phyloP scores from a whole-genome alignment of 2,888 invertebrate species.

The Lissocephala sabroskyi region DNA sequence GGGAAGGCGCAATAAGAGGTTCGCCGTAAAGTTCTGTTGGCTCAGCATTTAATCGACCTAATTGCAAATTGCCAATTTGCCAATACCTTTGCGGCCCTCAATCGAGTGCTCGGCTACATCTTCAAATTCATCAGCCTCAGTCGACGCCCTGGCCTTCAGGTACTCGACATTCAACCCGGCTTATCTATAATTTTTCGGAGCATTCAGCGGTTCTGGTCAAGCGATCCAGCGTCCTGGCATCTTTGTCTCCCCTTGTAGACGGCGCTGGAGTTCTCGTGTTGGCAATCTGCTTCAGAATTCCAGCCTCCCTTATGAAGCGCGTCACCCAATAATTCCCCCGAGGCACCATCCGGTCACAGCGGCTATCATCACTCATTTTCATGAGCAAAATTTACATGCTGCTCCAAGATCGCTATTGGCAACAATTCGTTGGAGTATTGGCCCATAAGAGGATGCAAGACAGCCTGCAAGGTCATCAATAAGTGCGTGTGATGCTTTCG shows the following conservation, averaged over 20 bases:
- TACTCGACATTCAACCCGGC: neutral
- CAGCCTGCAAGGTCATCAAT: neutral
- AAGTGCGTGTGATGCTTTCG: slow-evolving; percentile 9
- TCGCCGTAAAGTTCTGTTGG: neutral
- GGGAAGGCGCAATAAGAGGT: neutral
- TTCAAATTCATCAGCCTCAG: slow-evolving; percentile 1
- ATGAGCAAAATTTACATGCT: slow-evolving; percentile 6
- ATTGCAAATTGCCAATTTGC: neutral
- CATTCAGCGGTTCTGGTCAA: neutral
- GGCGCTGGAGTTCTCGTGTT: slow-evolving; percentile 5
- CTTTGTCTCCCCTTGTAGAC: neutral
- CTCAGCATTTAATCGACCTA: neutral
- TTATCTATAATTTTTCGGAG: neutral
- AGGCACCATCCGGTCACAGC: slow-evolving; percentile 7
- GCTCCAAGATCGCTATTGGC: slow-evolving; percentile 2
- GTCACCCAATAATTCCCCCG: slow-evolving; percentile 14
- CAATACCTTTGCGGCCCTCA: neutral
- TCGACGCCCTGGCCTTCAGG: no score
- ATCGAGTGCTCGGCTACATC: neutral
- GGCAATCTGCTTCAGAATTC: slow-evolving; percentile 1
- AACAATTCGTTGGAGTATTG: slow-evolving; percentile 7
- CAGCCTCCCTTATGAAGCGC: neutral
- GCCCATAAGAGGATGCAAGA: slow-evolving; percentile 11
- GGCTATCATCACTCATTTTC: slow-evolving; percentile 16
- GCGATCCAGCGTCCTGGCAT: neutral